Percentiles rank a stretch among this genome's conserved stretches.
Evolutionary conservation across 2,888 invertebrate species (phyloP).

Genomic region (Oxycera nigricornis): DNA sequence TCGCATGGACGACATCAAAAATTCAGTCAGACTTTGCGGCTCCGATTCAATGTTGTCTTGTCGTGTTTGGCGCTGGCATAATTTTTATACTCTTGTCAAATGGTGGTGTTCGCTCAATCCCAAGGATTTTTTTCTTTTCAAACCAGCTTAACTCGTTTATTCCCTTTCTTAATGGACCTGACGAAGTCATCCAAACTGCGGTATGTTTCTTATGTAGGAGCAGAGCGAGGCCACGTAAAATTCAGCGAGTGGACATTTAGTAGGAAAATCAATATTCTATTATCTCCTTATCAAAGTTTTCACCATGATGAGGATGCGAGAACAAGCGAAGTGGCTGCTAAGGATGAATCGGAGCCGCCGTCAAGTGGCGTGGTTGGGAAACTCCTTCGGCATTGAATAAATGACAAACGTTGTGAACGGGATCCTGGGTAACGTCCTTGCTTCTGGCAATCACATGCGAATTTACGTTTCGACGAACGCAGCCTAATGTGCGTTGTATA

Average conservation of each 20-base stretch:
- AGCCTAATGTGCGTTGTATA: not conserved
- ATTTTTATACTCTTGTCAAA: slow-evolving; percentile 5
- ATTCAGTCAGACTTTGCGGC: slow-evolving; percentile 9
- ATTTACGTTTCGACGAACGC: not conserved
- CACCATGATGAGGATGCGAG: no score
- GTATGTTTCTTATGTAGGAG: no score
- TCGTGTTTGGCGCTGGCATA: slow-evolving; percentile 6
- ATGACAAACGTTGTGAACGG: no score
- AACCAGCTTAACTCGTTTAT: no score
- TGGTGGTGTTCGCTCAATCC: not conserved
- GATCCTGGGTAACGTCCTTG: not conserved
- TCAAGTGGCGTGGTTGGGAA: no score
- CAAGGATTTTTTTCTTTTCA: not conserved
- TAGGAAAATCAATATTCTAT: not conserved
- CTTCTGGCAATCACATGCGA: not conserved
- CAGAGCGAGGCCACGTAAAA: not conserved
- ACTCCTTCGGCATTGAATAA: no score
- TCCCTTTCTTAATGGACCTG: no score
- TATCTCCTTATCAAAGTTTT: not conserved
- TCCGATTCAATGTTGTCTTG: slow-evolving; percentile 4
- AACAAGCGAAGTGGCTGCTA: no score
- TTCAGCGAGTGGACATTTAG: not conserved
- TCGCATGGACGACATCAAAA: not conserved
- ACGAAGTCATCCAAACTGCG: no score
- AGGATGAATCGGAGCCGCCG: no score